Base-by-base conservation (phyloP, 2,888 invertebrate species). In the Drosophila atroscutellata region DNA sequence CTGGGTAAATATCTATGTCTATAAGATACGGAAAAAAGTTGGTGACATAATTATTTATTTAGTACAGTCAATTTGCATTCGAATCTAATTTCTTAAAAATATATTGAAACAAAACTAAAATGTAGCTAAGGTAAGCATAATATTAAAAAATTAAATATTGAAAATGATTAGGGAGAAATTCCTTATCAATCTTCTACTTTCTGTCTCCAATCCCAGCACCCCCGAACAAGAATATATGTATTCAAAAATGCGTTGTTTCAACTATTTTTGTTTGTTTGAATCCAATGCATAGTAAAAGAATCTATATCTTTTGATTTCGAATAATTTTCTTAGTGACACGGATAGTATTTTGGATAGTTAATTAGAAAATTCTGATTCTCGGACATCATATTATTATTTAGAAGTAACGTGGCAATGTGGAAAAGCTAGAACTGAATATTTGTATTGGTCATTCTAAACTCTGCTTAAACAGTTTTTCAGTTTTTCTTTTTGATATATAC, bases 1-100 rank as follows among this genome's bases (percentile, higher is more conserved):
- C 73, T 62, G 13, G 8, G 56, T 58, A 76, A 80, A 80, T 72
- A 69, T 51, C 32, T n/a, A n/a, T n/a, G n/a, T n/a, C n/a, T n/a
- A n/a, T n/a, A n/a, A n/a, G n/a, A n/a, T 72, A 54, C 63, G 62
- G 32, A 13, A 54, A 51, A 62, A 32, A 32, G 37, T 47, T 51
- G 59, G 56, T 24, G 71, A 82, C 45, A 20, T 45, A 15, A 15
- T 20, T 20, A 45, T 45, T 20, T 20, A 45, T 20, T 15, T 20
- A 45, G 4, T 15, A 7, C 8, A n/a, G 2, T 20, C 7, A 20
- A 15, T 45, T 45, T 75, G 63, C 57, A 57, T 66, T 80, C 49
- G 42, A 15, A 7, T 1, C 20, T 45, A 20, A 20, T 45, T 15
- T 0, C 8, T 37, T 15, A 7, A 3, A 20, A 15, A 15, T 2